phyloP scores from a whole-genome alignment of 2,888 invertebrate species.

The Stenotaenia linearis region DNA sequence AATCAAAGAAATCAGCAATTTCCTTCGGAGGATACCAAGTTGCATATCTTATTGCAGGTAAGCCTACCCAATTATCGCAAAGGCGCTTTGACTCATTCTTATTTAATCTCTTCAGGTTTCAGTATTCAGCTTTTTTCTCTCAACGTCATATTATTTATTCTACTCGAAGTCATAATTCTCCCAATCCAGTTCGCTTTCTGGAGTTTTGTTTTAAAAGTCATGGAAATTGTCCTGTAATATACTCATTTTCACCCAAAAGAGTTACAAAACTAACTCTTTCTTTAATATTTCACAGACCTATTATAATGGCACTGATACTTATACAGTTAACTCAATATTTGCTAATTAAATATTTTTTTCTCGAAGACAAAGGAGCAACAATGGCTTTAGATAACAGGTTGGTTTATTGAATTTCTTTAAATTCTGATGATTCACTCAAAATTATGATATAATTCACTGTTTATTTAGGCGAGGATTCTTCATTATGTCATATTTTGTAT shows the following conservation, averaged over 20 bases:
- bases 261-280: not conserved
- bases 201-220: not conserved
- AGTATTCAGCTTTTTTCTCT: not conserved
- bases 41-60: not conserved
- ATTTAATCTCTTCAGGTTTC: not conserved
- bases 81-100: too few species aligned
- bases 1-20: not conserved
- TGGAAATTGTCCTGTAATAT: not conserved
- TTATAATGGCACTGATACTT: not conserved
- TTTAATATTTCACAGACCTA: not conserved
- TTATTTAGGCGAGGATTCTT: not conserved
- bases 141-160: not conserved
- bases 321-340: not conserved
- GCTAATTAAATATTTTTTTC: not conserved
- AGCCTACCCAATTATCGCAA: not conserved
- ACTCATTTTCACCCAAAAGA: not conserved
- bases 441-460: not conserved
- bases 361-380: not conserved
- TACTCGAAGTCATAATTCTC: not conserved
- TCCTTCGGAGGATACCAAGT: not conserved
- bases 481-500: not conserved
- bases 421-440: too few species aligned
- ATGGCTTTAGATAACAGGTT: conserved; percentile 7
- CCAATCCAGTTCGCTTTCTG: not conserved
- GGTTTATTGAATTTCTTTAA: not conserved